Evolutionary conservation across 2,797 vertebrate genomes (phyloP).

Genomic region (Caiman crocodilus): DNA sequence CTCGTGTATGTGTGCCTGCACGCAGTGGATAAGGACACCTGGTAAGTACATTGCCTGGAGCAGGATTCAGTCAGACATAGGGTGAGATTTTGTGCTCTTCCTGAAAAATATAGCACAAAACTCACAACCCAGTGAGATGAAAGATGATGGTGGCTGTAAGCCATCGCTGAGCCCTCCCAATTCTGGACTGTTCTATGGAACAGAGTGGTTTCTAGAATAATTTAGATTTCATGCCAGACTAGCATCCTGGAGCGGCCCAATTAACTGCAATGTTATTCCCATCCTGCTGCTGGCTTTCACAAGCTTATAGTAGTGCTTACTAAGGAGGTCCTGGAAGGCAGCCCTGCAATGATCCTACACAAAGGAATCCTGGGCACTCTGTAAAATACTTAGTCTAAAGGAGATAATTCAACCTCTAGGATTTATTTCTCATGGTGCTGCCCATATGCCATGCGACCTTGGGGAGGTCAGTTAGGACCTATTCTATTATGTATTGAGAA

Average conservation of each 20-base stretch:
- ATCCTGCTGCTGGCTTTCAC: not conserved
- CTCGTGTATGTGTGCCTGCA: too few relatives aligned
- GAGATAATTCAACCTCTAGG: not conserved
- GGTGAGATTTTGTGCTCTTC: not conserved
- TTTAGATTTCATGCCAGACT: not conserved
- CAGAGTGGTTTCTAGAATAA: not conserved
- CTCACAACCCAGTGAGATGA: too few relatives aligned
- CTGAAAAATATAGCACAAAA: too few relatives aligned
- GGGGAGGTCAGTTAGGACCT: too few relatives aligned
- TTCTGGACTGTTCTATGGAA: not conserved
- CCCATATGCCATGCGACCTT: not conserved
- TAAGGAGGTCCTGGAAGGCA: not conserved
- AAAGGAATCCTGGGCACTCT: not conserved
- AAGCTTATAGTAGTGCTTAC: not conserved
- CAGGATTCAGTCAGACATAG: not conserved
- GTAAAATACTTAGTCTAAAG: not conserved
- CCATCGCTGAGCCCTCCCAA: not conserved
- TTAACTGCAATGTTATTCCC: not conserved
- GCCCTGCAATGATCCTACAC: slow-evolving; percentile 15
- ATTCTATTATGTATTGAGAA: too few relatives aligned
- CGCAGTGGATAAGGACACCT: not conserved
- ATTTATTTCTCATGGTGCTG: not conserved
- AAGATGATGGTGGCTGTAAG: not conserved
- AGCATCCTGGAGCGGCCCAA: not conserved
- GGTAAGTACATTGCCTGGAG: not conserved